Percentiles rank a stretch among this genome's conserved stretches.
Conservation (phyloP, 2,888 invertebrate species). For the Venusia cambrica region DNA sequence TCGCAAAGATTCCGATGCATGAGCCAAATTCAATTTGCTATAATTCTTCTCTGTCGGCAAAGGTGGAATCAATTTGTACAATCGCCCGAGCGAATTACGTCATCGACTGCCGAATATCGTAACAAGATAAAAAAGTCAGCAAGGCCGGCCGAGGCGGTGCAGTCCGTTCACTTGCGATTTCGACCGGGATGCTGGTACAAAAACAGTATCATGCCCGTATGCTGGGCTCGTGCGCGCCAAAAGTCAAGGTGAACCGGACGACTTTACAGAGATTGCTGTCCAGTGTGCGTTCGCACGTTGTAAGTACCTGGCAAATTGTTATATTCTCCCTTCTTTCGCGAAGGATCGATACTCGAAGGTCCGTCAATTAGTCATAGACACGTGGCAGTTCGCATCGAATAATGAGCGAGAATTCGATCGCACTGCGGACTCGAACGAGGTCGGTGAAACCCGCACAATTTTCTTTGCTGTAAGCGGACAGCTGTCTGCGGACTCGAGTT, state of each 20-base stretch:
- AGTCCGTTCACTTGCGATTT: constrained; percentile 75
- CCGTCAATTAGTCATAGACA: constrained; percentile 56
- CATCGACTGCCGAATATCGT: constrained; percentile 62
- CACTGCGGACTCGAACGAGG: constrained; percentile 40
- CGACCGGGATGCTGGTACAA: constrained; percentile 49
- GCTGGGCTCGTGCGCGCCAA: constrained; percentile 49
- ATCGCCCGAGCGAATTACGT: constrained; percentile 61
- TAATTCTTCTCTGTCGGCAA: constrained; percentile 47
- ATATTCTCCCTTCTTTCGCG: constrained; percentile 18
- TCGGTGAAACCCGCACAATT: constrained; percentile 48
- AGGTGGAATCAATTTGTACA: constrained; percentile 59
- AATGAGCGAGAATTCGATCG: constrained; percentile 46
- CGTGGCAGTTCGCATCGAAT: constrained; percentile 54
- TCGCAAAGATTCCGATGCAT: constrained; percentile 38
- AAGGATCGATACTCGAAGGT: constrained; percentile 26
- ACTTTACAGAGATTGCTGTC: constrained; percentile 33
- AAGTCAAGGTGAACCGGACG: constrained; percentile 70
- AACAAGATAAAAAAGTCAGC: constrained; percentile 58
- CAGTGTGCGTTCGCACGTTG: constrained; percentile 17
- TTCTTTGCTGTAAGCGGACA: constrained; percentile 41
- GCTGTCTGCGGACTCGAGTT: constrained; percentile 39
- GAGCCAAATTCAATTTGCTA: constrained; percentile 53
- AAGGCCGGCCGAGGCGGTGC: constrained; percentile 61
- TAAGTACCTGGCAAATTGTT: constrained; percentile 10
- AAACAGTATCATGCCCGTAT: constrained; percentile 38